Evolutionary conservation across 2,113 vertebrate species (phyloP).

Genomic region (Pleuronectes platessa): DNA sequence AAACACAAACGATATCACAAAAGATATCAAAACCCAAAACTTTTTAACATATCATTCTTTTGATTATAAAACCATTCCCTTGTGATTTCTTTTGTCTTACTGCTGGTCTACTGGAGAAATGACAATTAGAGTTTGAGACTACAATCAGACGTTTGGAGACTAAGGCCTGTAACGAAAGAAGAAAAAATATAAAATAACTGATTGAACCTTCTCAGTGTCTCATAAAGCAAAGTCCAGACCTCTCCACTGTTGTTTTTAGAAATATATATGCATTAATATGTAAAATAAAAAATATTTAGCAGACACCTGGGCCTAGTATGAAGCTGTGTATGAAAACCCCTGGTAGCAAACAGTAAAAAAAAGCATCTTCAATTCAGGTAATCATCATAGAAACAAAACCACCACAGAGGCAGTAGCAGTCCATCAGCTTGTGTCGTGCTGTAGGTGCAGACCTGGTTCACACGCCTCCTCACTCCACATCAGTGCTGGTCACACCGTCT

Average conservation of each 20-base stretch:
- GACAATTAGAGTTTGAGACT: conserved; percentile 29
- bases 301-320: conserved; percentile 12
- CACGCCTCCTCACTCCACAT: conserved; percentile 5
- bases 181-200: background rate
- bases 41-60: conserved; percentile 10
- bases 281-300: conserved; percentile 28
- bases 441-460: background rate
- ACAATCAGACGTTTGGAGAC: conserved; percentile 13
- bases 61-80: conserved; percentile 37
- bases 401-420: conserved; percentile 5
- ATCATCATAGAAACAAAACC: conserved; percentile 49
- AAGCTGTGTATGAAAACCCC: conserved; percentile 1
- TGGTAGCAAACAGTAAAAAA: conserved; percentile 20
- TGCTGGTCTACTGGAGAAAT: conserved; percentile 1
- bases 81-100: conserved; percentile 8
- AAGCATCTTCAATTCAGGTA: conserved; percentile 38
- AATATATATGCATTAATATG: conserved; percentile 29
- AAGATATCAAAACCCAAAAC: conserved; percentile 32
- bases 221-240: conserved; percentile 9
- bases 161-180: background rate
- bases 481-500: conserved; percentile 66
- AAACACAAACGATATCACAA: conserved; percentile 45
- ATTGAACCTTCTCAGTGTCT: conserved; percentile 3
- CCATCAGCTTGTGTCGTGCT: background rate
- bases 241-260: conserved; percentile 8